phyloP scores from a whole-genome alignment of 2,797 vertebrate genomes.

The Sebastes minor region DNA sequence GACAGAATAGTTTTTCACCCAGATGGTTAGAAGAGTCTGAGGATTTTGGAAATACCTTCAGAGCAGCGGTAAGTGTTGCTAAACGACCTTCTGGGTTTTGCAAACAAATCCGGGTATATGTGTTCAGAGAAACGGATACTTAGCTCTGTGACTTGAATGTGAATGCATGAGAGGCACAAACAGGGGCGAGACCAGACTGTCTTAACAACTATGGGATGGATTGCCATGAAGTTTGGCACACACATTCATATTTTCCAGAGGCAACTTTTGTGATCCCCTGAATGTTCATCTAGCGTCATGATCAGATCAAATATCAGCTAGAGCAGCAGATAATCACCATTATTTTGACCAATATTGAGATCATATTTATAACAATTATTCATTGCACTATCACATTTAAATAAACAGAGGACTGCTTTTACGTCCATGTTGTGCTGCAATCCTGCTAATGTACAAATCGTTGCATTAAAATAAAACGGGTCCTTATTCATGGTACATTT shows the following conservation, averaged over 20 bases:
- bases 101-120: background rate
- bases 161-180: background rate
- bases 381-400: no score
- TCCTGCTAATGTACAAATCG: no score
- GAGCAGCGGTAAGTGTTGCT: background rate
- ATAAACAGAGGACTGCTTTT: no score
- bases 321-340: background rate
- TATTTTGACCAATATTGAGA: no score
- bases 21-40: slow-evolving; percentile 7
- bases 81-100: background rate
- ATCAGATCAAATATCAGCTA: background rate
- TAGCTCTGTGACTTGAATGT: background rate
- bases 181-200: background rate
- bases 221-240: background rate
- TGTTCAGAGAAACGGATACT: background rate
- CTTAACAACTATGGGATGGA: background rate
- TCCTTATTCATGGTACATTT: no score
- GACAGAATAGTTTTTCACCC: background rate
- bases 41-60: slow-evolving; percentile 8
- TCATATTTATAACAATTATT: no score
- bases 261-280: background rate
- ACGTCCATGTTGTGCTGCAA: no score
- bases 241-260: background rate
- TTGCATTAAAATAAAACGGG: no score
- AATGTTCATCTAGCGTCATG: background rate